These are phyloP conservation scores for Ceyx erithaca DNA, from an alignment of 2,797 vertebrate species.

Conservation along the genomic window DNA sequence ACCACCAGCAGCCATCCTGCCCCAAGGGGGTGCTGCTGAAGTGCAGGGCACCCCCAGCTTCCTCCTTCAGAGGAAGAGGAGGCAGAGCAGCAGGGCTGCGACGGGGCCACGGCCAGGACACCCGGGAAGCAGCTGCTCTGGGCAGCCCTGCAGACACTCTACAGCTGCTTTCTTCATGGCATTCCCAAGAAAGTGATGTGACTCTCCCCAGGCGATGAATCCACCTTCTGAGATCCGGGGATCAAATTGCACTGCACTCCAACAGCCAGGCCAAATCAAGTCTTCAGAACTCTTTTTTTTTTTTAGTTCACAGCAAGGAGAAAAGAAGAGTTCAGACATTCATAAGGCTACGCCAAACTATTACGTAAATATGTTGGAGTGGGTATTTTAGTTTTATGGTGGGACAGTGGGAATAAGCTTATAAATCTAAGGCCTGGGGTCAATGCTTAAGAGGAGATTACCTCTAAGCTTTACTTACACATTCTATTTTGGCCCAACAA, in stretches of 20 bases:
- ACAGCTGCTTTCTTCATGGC: conserved; percentile 56
- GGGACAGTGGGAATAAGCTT: conserved; percentile 62
- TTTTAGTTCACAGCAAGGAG: not conserved
- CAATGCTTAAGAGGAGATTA: conserved; percentile 68
- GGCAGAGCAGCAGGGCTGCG: not conserved
- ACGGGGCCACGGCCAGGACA: not conserved
- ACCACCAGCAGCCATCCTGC: not conserved
- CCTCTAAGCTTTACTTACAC: conserved; percentile 68
- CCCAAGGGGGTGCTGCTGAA: not conserved
- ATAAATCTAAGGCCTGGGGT: conserved; percentile 40
- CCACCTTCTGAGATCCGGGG: conserved; percentile 4
- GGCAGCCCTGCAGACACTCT: conserved; percentile 49
- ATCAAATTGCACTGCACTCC: conserved; percentile 26
- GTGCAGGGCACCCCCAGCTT: not conserved
- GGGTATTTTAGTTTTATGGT: conserved; percentile 55
- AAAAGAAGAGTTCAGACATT: not conserved
- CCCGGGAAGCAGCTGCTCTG: conserved; percentile 27
- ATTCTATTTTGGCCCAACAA: conserved; percentile 66
- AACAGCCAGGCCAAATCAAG: conserved; percentile 15
- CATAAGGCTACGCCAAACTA: not conserved
- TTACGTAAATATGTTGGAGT: conserved; percentile 4
- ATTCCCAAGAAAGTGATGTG: conserved; percentile 65
- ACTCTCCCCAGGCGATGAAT: conserved; percentile 47
- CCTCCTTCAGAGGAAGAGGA: not conserved
- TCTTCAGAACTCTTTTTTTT: not conserved